A percentile compares a stretch with the other conserved stretches of the same genome.
phyloP scores from a whole-genome alignment of 2,113 vertebrate species.

The Burhinus bistriatus region DNA sequence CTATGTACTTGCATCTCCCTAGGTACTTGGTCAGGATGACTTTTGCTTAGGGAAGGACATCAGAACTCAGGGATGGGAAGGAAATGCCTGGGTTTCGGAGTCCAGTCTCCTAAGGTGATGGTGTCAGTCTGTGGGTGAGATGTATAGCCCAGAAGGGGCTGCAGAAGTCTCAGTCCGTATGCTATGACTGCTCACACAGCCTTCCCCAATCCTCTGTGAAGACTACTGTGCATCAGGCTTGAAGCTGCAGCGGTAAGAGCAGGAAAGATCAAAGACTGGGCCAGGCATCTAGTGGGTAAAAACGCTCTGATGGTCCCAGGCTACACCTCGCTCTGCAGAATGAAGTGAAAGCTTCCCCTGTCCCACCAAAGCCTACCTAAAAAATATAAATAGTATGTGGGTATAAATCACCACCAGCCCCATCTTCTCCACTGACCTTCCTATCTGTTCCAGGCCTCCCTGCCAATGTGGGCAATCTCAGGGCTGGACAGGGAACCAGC shows the following conservation, averaged over 20 bases:
- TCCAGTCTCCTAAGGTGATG: neutral
- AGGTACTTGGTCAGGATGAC: neutral
- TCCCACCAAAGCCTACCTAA: neutral
- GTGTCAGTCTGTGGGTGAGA: neutral
- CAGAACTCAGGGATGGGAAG: neutral
- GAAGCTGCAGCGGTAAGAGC: neutral
- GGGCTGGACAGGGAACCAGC: neutral
- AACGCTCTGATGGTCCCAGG: neutral
- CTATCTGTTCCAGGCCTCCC: neutral
- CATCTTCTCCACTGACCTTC: neutral
- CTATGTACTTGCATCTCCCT: neutral
- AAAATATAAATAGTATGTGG: neutral
- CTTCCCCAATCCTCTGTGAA: neutral
- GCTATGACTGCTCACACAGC: neutral
- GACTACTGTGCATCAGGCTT: neutral
- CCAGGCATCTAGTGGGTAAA: neutral
- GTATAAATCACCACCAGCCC: neutral
- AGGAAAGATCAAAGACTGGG: neutral
- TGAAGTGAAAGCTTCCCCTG: neutral
- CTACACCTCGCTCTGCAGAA: neutral
- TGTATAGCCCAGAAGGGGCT: neutral
- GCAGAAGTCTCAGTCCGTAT: rapidly evolving
- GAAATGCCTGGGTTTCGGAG: neutral
- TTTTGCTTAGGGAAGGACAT: neutral
- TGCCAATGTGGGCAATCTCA: neutral